phyloP scores from a whole-genome alignment of 2,113 vertebrate genomes.

The Nettapus auritus region DNA sequence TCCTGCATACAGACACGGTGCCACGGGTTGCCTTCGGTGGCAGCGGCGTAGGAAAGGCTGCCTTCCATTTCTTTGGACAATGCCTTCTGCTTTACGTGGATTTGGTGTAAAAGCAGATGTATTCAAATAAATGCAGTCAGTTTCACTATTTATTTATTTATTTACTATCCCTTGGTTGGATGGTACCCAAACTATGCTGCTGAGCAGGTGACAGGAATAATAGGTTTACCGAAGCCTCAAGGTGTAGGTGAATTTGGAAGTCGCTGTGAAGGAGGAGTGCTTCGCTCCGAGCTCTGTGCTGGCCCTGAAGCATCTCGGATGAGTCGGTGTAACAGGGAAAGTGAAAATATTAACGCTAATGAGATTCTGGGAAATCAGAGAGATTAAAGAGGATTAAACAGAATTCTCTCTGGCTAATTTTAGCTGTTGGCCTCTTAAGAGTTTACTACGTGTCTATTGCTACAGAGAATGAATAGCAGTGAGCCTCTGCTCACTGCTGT shows the following conservation, averaged over 20 bases:
- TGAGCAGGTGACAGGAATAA: not conserved
- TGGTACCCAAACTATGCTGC: not conserved
- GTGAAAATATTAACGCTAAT: slow-evolving; percentile 34
- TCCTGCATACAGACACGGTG: not conserved
- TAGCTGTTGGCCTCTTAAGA: not conserved
- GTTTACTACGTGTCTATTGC: not conserved
- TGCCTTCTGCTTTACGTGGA: not conserved
- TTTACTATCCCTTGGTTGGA: not conserved
- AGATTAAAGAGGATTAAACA: slow-evolving; percentile 9
- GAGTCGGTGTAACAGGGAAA: not conserved
- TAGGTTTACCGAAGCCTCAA: not conserved
- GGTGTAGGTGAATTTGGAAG: not conserved
- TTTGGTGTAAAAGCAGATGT: not conserved
- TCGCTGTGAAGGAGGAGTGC: not conserved
- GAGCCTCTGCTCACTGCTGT: not conserved
- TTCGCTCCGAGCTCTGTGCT: not conserved
- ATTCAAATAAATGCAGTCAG: not conserved
- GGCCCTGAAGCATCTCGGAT: not conserved
- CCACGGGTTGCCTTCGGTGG: not conserved
- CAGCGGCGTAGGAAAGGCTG: not conserved
- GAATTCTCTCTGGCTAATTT: not conserved
- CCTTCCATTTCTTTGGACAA: not conserved
- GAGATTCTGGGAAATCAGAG: not conserved
- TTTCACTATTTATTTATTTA: not conserved
- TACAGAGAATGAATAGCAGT: no score